phyloP scores from a whole-genome alignment of 30 jellyfish, hydroid and myxozoan species.

The Aurelia coerulea region DNA sequence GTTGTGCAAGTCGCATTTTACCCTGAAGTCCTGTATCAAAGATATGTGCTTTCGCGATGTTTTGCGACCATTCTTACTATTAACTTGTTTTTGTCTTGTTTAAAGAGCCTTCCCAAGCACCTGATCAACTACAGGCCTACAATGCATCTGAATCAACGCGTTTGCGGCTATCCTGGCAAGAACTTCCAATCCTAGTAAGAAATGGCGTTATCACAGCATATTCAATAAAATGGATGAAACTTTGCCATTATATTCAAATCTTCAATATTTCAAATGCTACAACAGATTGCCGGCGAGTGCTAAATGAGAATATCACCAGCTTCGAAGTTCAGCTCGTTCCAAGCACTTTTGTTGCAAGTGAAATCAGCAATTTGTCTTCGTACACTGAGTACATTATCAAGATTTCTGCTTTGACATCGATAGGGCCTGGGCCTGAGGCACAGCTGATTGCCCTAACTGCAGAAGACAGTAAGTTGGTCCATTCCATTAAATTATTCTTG shows the following conservation, averaged over 20 bases:
- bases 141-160: slow-evolving; percentile 14
- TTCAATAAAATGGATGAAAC: slow-evolving; percentile 31
- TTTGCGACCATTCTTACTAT: not conserved
- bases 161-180: slow-evolving; percentile 29
- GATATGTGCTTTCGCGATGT: not conserved
- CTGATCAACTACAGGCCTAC: not conserved
- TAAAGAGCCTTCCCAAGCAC: slow-evolving; percentile 21
- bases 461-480: slow-evolving; percentile 36
- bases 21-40: no score
- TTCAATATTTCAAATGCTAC: not conserved
- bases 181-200: slow-evolving; percentile 41
- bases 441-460: slow-evolving; percentile 27
- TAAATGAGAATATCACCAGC: not conserved
- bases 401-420: slow-evolving; percentile 52
- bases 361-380: slow-evolving; percentile 8
- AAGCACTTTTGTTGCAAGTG: not conserved
- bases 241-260: not conserved
- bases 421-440: slow-evolving; percentile 65
- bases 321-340: slow-evolving; percentile 12
- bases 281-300: slow-evolving; percentile 34
- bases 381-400: slow-evolving; percentile 29
- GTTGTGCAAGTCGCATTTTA: no score
- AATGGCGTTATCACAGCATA: slow-evolving; percentile 32
- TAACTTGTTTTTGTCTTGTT: not conserved
- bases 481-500: not conserved